phyloP scores from a whole-genome alignment of 2,888 invertebrate species.

The Nemotelus pantherinus region DNA sequence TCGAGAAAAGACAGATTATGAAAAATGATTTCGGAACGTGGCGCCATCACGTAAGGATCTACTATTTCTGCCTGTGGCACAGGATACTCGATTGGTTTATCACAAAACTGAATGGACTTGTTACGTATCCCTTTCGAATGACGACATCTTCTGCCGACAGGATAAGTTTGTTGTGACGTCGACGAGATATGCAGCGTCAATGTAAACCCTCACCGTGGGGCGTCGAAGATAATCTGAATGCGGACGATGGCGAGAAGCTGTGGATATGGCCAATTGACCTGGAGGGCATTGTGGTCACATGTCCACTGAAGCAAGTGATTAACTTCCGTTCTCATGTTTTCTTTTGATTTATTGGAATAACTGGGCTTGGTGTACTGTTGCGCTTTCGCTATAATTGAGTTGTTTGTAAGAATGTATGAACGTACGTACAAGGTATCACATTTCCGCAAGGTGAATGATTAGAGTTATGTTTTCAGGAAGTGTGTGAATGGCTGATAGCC shows the following conservation, averaged over 20 bases:
- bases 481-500: too few species aligned
- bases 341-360: constrained; percentile 19
- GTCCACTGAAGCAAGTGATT: constrained; percentile 48
- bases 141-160: neutral
- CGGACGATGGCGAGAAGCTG: neutral
- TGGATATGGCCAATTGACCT: constrained; percentile 30
- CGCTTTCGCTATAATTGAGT: neutral
- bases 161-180: constrained; percentile 8
- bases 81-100: constrained; percentile 23
- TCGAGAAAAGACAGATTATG: neutral
- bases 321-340: constrained; percentile 50
- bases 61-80: neutral
- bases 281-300: constrained; percentile 38
- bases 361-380: neutral
- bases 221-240: constrained; percentile 27
- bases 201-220: constrained; percentile 34
- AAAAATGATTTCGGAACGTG: constrained; percentile 16
- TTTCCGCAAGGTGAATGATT: too few species aligned
- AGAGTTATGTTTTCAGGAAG: too few species aligned
- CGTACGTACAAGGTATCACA: too few species aligned
- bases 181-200: constrained; percentile 7
- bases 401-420: too few species aligned
- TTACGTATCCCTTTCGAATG: neutral
- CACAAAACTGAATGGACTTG: neutral
- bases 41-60: constrained; percentile 16